A percentile compares a stretch with the other conserved stretches of the same genome.
Evolutionary conservation across 2,113 vertebrate species (phyloP).

Genomic region (Vulpes ferrilata): DNA sequence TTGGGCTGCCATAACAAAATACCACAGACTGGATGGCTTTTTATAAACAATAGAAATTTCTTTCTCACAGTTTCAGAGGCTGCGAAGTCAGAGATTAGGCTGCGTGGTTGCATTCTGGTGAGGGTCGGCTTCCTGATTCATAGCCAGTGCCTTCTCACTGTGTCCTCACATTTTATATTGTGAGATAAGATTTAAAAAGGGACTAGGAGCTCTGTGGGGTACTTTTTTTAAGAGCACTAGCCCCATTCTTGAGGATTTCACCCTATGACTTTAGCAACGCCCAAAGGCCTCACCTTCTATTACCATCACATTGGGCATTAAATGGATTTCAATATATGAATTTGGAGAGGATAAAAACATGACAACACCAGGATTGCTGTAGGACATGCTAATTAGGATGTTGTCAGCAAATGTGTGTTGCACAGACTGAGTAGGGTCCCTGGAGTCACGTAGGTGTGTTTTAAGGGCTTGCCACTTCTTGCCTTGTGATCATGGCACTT

Average conservation of each 20-base stretch:
- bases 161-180: neutral
- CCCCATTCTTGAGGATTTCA: neutral
- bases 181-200: neutral
- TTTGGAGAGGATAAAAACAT: neutral
- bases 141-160: neutral
- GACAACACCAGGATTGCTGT: neutral
- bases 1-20: neutral
- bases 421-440: neutral
- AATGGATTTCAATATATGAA: neutral
- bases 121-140: neutral
- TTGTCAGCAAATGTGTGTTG: neutral
- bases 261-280: neutral
- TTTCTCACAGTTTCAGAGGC: neutral
- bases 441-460: neutral
- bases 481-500: neutral
- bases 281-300: neutral
- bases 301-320: neutral
- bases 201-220: neutral
- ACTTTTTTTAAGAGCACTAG: neutral
- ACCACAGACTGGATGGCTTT: neutral
- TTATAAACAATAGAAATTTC: neutral
- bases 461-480: neutral
- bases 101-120: neutral
- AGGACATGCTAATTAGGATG: neutral
- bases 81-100: neutral